Percentiles rank a stretch among this genome's conserved stretches.
phyloP scores from a whole-genome alignment of 2,113 vertebrate genomes.

The Hippocampus zosterae region DNA sequence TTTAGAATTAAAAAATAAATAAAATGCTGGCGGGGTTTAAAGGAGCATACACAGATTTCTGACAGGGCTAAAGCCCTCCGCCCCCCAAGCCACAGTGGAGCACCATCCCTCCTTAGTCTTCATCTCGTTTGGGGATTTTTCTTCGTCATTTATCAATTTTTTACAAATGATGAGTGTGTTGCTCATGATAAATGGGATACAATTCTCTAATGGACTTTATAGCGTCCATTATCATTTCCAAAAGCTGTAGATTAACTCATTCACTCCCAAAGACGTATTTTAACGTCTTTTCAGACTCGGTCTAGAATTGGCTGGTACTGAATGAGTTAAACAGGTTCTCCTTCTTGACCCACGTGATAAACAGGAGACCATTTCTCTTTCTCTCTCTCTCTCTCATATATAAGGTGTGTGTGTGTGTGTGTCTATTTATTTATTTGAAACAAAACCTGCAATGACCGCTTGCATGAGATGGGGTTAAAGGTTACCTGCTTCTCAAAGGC shows the following conservation, averaged over 20 bases:
- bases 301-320: too few species aligned
- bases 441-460: background rate
- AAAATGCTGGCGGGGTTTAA: too few species aligned
- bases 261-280: too few species aligned
- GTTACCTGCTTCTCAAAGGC: conserved; percentile 17
- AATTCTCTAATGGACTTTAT: background rate
- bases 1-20: too few species aligned
- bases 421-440: background rate
- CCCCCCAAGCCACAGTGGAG: too few species aligned
- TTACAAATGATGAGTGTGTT: background rate
- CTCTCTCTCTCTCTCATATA: background rate
- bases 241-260: too few species aligned
- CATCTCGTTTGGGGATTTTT: background rate
- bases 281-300: too few species aligned
- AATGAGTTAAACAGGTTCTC: too few species aligned
- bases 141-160: background rate
- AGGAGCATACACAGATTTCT: too few species aligned
- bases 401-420: background rate
- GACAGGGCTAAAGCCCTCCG: too few species aligned
- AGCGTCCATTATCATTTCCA: background rate
- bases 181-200: too few species aligned
- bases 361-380: background rate
- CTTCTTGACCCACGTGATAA: background rate
- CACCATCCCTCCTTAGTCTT: background rate
- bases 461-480: conserved; percentile 17